Percentiles rank a stretch among this genome's conserved stretches.
Conservation (phyloP, 2,888 invertebrate genomes). For the Saturnia japonica region DNA sequence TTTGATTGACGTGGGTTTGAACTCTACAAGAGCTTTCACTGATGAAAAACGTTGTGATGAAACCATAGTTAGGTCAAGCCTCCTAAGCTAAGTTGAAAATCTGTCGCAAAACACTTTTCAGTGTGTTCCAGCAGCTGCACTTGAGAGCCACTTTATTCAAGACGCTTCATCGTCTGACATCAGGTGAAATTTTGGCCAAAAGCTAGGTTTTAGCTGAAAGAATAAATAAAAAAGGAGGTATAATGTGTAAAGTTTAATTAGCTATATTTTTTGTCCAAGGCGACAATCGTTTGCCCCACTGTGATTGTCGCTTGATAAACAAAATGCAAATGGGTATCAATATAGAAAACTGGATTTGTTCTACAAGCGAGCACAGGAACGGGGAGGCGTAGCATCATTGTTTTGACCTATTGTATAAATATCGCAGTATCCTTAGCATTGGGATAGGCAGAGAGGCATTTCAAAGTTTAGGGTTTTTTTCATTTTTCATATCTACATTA, state of each 20-base stretch:
- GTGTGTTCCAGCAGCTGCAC: background rate
- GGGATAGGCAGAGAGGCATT: background rate
- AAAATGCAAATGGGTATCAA: constrained; percentile 64
- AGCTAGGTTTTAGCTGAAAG: background rate
- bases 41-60: no score
- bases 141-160: no score
- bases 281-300: constrained; percentile 33
- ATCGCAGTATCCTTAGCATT: background rate
- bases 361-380: constrained; percentile 61
- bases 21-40: no score
- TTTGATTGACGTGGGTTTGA: no score
- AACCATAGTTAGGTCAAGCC: no score
- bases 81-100: no score
- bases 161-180: no score
- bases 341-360: constrained; percentile 54
- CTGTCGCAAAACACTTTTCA: no score
- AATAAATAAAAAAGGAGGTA: no score
- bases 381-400: constrained; percentile 67
- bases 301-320: constrained; percentile 49
- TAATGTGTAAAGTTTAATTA: no score
- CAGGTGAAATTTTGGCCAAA: background rate
- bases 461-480: background rate
- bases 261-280: constrained; percentile 27
- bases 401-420: constrained; percentile 32
- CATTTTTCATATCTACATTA: background rate